phyloP scores from a whole-genome alignment of 2,888 invertebrate genomes.

The Vanessa cardui region DNA sequence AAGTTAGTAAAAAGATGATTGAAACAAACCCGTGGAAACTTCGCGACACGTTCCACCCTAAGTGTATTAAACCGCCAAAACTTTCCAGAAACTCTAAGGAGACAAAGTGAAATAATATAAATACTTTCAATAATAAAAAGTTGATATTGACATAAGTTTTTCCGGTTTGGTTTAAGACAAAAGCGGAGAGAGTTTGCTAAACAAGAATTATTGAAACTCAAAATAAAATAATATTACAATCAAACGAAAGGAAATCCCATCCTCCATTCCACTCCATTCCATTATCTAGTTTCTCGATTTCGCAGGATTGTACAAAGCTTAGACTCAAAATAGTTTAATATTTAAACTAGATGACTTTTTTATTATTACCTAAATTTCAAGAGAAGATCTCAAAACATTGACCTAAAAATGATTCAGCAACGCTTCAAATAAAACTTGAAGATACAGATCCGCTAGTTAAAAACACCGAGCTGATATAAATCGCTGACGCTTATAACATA shows the following conservation, averaged over 20 bases:
- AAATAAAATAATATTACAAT: neutral
- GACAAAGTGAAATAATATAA: conserved; percentile 79
- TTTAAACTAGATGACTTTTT: too few species aligned
- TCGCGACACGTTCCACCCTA: conserved; percentile 66
- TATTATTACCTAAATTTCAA: too few species aligned
- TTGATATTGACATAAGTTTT: conserved; percentile 63
- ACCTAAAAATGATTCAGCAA: neutral
- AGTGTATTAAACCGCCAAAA: conserved; percentile 79
- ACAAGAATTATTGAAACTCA: neutral
- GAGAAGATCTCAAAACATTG: neutral
- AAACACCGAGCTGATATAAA: neutral
- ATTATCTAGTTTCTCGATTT: too few species aligned
- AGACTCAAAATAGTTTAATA: too few species aligned
- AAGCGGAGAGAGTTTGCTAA: conserved; percentile 7
- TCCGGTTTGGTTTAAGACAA: conserved; percentile 45
- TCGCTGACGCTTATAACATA: conserved; percentile 31
- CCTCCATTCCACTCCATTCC: too few species aligned
- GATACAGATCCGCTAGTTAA: neutral
- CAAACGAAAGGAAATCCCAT: neutral
- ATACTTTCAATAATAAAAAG: conserved; percentile 81
- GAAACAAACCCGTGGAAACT: conserved; percentile 69
- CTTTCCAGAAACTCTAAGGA: conserved; percentile 68
- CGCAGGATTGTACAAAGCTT: too few species aligned
- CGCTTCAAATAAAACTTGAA: neutral
- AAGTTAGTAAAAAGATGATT: conserved; percentile 70